Conservation (phyloP, 2,113 vertebrate species). For the Tychaedon coryphoeus region DNA sequence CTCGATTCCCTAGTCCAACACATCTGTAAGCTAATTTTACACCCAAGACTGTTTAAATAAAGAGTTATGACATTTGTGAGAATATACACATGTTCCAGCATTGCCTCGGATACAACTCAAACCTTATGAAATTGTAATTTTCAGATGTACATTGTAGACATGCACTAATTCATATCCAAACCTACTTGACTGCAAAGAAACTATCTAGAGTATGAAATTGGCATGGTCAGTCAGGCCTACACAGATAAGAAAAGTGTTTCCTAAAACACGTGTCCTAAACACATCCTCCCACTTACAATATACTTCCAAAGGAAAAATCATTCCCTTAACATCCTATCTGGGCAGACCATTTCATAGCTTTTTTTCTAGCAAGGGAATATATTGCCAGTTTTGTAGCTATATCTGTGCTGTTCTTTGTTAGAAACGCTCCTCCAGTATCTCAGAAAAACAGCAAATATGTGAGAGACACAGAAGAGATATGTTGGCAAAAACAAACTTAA, state of each 20-base stretch:
- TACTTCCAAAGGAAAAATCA: background rate
- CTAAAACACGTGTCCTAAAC: background rate
- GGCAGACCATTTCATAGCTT: background rate
- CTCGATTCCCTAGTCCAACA: background rate
- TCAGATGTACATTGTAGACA: background rate
- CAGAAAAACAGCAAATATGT: background rate
- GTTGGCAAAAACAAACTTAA: constrained; percentile 1
- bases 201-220: background rate
- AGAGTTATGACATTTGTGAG: background rate
- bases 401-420: background rate
- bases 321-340: background rate
- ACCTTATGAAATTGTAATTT: background rate
- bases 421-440: background rate
- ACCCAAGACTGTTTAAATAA: background rate
- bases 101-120: background rate
- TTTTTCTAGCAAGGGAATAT: background rate
- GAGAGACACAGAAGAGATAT: background rate
- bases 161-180: background rate
- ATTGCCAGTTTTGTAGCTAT: background rate
- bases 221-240: background rate
- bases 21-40: background rate
- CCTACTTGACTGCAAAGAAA: background rate
- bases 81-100: background rate
- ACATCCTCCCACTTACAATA: background rate
- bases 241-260: background rate